A percentile compares a stretch with the other conserved stretches of the same genome.
Evolutionary conservation across 2,888 invertebrate genomes (phyloP).

Genomic region (Aromia moschata): DNA sequence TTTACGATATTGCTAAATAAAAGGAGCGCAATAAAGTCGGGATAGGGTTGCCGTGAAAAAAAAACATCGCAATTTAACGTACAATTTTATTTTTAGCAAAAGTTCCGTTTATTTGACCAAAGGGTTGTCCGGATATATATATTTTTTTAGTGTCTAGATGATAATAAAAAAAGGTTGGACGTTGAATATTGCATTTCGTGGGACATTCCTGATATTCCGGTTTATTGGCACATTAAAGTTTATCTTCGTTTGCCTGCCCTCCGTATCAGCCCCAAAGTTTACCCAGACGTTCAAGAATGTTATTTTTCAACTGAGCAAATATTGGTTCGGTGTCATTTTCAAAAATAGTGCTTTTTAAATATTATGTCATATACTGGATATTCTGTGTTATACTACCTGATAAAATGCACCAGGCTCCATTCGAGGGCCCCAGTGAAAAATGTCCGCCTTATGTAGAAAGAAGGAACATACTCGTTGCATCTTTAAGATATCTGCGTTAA

Average conservation of each 20-base stretch:
- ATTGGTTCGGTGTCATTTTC: conserved; percentile 17
- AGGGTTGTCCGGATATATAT: neutral
- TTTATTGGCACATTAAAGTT: conserved; percentile 26
- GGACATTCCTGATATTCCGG: conserved; percentile 1
- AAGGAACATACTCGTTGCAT: too few relatives aligned
- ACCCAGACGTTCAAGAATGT: conserved; percentile 38
- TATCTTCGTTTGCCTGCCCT: conserved; percentile 16
- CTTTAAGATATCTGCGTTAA: too few relatives aligned
- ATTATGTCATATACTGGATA: neutral
- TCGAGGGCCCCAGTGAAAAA: too few relatives aligned
- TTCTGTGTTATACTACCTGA: neutral
- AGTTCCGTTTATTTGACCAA: neutral
- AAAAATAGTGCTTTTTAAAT: conserved; percentile 18
- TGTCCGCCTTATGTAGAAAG: too few relatives aligned
- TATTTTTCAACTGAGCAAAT: conserved; percentile 29
- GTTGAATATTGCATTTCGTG: conserved; percentile 1
- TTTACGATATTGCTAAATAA: conserved; percentile 12
- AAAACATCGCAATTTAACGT: neutral
- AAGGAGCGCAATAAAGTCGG: neutral
- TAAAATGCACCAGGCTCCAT: too few relatives aligned
- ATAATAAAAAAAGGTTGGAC: conserved; percentile 1
- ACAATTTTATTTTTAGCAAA: neutral
- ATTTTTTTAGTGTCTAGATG: conserved; percentile 1
- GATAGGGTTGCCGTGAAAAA: neutral
- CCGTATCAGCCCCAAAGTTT: conserved; percentile 35